Evolutionary conservation across 2,797 vertebrate genomes (phyloP), one percentile per base, ranked within the genome.

Genomic region (Bucorvus abyssinicus): DNA sequence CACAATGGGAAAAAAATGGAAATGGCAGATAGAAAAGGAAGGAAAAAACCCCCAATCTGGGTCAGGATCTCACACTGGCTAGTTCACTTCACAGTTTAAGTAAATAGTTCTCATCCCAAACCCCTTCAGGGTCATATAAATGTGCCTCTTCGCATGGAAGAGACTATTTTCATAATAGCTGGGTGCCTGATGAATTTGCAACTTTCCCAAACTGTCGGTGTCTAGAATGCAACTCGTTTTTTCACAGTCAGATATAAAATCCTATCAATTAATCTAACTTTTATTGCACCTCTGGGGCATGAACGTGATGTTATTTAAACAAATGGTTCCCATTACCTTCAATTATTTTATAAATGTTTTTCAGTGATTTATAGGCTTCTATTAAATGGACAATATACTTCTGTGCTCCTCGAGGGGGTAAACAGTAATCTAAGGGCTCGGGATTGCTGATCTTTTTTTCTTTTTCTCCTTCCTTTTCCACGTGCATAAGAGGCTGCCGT

Each of bases 241-340:
- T 96, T 94, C 95, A 95, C 95, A 95, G 93, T 64, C 94, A 96
- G 93, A 96, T 97, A 96, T 96, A 97, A 97, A 97, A 96, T 94
- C 95, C 94, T 96, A 96, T 96, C 96, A 97, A 96, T 97, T 95
- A 97, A 96, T 95, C 95, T 97, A 97, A 94, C 96, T 97, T 97
- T 97, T 97, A 97, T 96, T 96, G 92, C 90, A 96, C 97, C 97
- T 97, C 96, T 96, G 97, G 95, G 97, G 96, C 95, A 96, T 73
- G 94, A 96, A 93, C 71, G 86, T 94, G 92, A 94, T 96, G 96
- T 96, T 97, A 96, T 97, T 97, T 97, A 97, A 97, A 97, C 97
- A 97, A 97, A 97, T 97, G 96, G 96, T 97, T 97, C 94, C 96
- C 97, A 97, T 98, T 97, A 97, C 96, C 96, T 97, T 95, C 96